phyloP scores from a whole-genome alignment of 2,888 invertebrate genomes.

The Crossocerus cetratus region DNA sequence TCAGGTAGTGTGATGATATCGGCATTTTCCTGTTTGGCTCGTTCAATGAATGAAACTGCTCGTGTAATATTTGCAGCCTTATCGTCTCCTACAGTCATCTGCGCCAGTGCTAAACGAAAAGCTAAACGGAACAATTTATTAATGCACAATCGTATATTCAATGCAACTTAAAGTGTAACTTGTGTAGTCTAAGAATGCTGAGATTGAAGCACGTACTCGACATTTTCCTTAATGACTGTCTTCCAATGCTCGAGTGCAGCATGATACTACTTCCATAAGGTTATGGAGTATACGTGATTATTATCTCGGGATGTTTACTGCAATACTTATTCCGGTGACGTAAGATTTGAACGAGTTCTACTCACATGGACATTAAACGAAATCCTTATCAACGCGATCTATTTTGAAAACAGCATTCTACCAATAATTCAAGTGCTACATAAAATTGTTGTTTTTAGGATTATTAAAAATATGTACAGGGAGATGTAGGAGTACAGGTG shows the following conservation, averaged over 20 bases:
- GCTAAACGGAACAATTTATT: constrained; percentile 75
- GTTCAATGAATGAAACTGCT: constrained; percentile 84
- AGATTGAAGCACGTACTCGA: constrained; percentile 56
- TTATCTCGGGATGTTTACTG: not conserved
- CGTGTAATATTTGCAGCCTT: constrained; percentile 87
- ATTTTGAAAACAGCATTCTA: too few relatives aligned
- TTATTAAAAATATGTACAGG: too few relatives aligned
- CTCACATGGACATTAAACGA: too few relatives aligned
- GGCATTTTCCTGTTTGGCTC: constrained; percentile 83
- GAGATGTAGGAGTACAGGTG: not conserved
- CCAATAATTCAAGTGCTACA: too few relatives aligned
- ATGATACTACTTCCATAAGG: constrained; percentile 55
- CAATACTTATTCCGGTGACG: constrained; percentile 23
- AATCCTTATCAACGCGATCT: too few relatives aligned
- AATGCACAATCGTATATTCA: not conserved
- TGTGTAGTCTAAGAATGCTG: not conserved
- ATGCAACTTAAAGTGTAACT: not conserved
- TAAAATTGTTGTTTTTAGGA: too few relatives aligned
- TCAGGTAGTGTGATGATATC: constrained; percentile 87
- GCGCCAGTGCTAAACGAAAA: constrained; percentile 88
- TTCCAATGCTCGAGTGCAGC: constrained; percentile 47
- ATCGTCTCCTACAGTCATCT: constrained; percentile 86
- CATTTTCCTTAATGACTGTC: constrained; percentile 58
- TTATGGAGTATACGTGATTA: constrained; percentile 51
- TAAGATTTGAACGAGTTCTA: constrained; percentile 8